phyloP scores from a whole-genome alignment of 2,888 invertebrate species.

The Platycnemis pennipes region DNA sequence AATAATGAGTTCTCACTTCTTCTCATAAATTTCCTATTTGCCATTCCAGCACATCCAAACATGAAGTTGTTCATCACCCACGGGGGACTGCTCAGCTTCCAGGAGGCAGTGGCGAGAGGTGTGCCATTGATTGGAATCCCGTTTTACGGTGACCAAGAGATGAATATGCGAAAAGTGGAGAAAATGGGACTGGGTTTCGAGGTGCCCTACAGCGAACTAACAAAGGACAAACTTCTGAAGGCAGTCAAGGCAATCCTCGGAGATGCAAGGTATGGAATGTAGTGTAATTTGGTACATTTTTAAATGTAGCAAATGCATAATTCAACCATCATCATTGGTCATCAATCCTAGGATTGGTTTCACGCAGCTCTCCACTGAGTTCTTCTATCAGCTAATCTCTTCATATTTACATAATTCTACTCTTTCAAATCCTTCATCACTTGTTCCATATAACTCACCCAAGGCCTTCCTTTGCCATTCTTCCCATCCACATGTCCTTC shows the following conservation, averaged over 20 bases:
- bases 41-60: slow-evolving; percentile 80
- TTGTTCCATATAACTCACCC: too few relatives aligned
- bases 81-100: slow-evolving; percentile 82
- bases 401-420: too few relatives aligned
- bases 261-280: slow-evolving; percentile 79
- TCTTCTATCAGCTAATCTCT: too few relatives aligned
- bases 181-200: slow-evolving; percentile 78
- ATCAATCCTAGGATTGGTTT: neutral
- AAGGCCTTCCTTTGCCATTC: too few relatives aligned
- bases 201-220: slow-evolving; percentile 76
- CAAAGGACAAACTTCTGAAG: slow-evolving; percentile 70
- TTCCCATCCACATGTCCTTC: too few relatives aligned
- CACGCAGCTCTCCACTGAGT: neutral
- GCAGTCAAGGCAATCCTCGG: slow-evolving; percentile 79
- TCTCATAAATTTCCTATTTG: neutral
- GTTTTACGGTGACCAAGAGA: slow-evolving; percentile 79
- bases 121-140: slow-evolving; percentile 80
- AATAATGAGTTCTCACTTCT: too few relatives aligned
- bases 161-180: slow-evolving; percentile 77
- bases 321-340: neutral
- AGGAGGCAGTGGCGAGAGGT: slow-evolving; percentile 80
- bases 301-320: neutral
- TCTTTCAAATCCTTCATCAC: too few relatives aligned
- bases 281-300: neutral
- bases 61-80: slow-evolving; percentile 82